Base-by-base conservation (phyloP, 2,113 vertebrate genomes). In the Hystrix brachyura region DNA sequence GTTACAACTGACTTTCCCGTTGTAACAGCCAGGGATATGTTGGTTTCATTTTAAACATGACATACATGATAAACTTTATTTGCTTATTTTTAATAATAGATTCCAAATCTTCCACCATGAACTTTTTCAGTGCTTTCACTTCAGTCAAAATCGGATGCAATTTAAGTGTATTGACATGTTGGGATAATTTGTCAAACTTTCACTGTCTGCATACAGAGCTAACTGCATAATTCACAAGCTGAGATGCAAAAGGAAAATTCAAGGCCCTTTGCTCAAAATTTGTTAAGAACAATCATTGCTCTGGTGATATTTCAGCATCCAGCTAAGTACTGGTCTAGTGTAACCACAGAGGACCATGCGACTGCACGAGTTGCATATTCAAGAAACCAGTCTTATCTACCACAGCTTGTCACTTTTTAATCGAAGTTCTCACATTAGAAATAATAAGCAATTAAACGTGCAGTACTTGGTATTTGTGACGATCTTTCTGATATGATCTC, bases 1-100 rank as follows among this genome's bases (percentile, higher is more conserved):
- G 14, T 79, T 90, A 34, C 80, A 76, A 72, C 25, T 69, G 74
- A 85, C n/a, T 94, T 97, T 57, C 48, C 64, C 89, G 84, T 93
- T 95, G 96, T 97, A 55, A 95, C 48, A 92, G 78, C 14, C 96
- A 97, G 95, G 67, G 38, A 86, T 96, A 90, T 46, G 11, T 9
- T 0, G 57, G 19, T 90, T 72, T 85, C 80, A 38, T 51, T 76
- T 92, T 78, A 91, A 96, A 93, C 27, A 88, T 21, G 76, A 32
- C 48, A 60, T 3, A 15, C 91, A 78, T 85, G n/a, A 97, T 67
- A 88, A 97, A 95, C 2, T 9, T 81, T 32, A 90, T 95, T 93
- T 3, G 2, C 88, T 92, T 95, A n/a, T 46, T 89, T 65, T 81
- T 38, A 93, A 48, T 88, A 91, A 89, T 17, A 65, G 5, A 86